These are phyloP conservation scores for Phymorhynchus buccinoides DNA, from an alignment of 1,140 invertebrate species.

Conservation along the genomic window DNA sequence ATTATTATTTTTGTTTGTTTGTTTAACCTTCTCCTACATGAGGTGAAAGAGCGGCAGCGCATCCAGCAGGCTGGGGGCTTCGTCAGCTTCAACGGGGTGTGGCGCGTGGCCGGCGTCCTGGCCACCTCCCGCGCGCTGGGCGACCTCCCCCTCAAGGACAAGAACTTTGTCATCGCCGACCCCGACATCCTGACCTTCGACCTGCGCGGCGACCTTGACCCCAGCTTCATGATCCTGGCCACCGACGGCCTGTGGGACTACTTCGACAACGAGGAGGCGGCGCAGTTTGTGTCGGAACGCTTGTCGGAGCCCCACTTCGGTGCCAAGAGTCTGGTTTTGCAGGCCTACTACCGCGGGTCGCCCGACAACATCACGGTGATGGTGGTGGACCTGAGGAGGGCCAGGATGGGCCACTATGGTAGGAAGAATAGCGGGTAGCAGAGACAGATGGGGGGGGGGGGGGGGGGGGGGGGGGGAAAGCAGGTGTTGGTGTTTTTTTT, in stretches of 20 bases:
- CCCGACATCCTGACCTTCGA: conserved; percentile 97
- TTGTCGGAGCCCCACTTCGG: conserved; percentile 89
- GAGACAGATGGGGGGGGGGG: background rate
- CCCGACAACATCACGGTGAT: conserved; percentile 96
- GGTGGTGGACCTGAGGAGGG: conserved; percentile 84
- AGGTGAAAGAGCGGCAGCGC: conserved; percentile 76
- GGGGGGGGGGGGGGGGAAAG: background rate
- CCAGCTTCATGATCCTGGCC: conserved; percentile 91
- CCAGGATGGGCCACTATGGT: conserved; percentile 10
- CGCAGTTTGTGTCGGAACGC: conserved; percentile 78
- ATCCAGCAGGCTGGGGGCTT: conserved; percentile 76
- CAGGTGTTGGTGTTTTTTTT: no score
- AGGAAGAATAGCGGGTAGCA: background rate
- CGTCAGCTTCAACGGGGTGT: conserved; percentile 95
- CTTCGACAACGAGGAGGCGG: conserved; percentile 93
- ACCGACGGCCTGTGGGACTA: conserved; percentile 97
- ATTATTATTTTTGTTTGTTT: background rate
- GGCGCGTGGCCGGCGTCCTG: conserved; percentile 95
- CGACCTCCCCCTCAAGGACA: conserved; percentile 95
- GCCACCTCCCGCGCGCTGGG: conserved; percentile 95
- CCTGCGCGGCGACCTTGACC: conserved; percentile 78
- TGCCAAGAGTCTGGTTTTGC: conserved; percentile 89
- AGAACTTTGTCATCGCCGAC: conserved; percentile 93
- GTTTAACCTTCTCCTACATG: conserved; percentile 22
- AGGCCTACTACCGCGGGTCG: conserved; percentile 93